A percentile compares a stretch with the other conserved stretches of the same genome.
Evolutionary conservation across 2,888 invertebrate genomes (phyloP).

Genomic region (Ctenicera cuprea): DNA sequence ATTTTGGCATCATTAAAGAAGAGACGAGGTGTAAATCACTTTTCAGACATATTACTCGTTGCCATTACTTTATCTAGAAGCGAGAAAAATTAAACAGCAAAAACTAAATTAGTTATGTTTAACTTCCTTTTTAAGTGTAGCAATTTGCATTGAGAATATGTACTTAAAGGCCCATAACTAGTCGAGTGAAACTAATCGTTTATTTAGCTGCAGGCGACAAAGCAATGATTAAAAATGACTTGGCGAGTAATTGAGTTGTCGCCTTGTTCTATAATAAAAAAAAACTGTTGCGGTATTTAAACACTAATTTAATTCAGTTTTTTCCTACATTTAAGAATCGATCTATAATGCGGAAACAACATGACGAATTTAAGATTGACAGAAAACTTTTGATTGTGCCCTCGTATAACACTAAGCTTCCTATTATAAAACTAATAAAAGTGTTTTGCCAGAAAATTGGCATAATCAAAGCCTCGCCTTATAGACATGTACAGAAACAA

Average conservation of each 20-base stretch:
- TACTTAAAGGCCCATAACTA: constrained; percentile 28
- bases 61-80: not conserved
- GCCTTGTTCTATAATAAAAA: constrained; percentile 1
- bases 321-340: not conserved
- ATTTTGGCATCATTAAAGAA: constrained; percentile 25
- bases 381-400: not conserved
- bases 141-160: constrained; percentile 38
- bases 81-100: constrained; percentile 14
- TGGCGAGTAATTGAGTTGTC: constrained; percentile 36
- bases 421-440: too few relatives aligned
- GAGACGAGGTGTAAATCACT: constrained; percentile 15
- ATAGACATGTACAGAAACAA: too few relatives aligned
- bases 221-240: constrained; percentile 38
- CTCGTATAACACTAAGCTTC: not conserved
- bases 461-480: too few relatives aligned
- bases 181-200: constrained; percentile 33
- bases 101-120: constrained; percentile 31
- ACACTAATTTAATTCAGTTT: not conserved
- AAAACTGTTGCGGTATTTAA: constrained; percentile 4
- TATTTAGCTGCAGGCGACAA: constrained; percentile 17
- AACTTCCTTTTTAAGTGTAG: constrained; percentile 40
- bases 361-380: not conserved
- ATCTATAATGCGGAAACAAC: not conserved
- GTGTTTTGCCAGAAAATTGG: too few relatives aligned
- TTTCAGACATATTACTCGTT: not conserved